Base-by-base conservation (phyloP, 2,113 vertebrate genomes). In the Pica pica region DNA sequence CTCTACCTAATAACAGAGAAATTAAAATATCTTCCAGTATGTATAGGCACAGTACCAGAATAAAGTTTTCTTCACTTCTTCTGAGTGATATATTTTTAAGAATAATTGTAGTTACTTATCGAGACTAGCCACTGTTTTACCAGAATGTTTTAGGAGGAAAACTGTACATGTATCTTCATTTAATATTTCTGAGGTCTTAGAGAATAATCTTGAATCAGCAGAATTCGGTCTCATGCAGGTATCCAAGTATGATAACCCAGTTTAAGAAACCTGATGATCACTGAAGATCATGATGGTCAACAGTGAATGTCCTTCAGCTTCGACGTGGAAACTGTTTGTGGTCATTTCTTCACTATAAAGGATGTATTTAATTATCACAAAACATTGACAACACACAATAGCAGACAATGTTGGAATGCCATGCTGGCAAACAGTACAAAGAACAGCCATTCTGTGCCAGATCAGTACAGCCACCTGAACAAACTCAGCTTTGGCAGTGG, bases 1-100 rank as follows among this genome's bases (percentile, higher is more conserved):
- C 80, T 90, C 90, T 87, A 80, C 46, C 70, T 85, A 96, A 97
- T 83, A 90, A 89, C 59, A 75, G 81, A 73, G 77, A 95, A 95
- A 96, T 70, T 92, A 87, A 95, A 94, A 24, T 81, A 95, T 67
- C 82, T 94, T 84, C 41, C 19, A 59, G 69, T 86, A 95, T 89
- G 89, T 91, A 75, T 20, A 89, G 52, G 33, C 30, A 91, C 61
- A 80, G 47, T 30, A 94, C 60, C 56, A 90, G 78, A 92, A 91
- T 44, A 95, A 95, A 83, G 47, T 90, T 91, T 95, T 73, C 73
- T 85, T 94, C 44, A 75, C 52, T 64, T 39, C 71, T 74, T 60
- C 41, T 50, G 22, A 52, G 14, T 2, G 2, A 26, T 17, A n/a
- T 1, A 28, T 63, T 64, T 49, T 55, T 7, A 84, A 52, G 17